Percentiles rank a stretch among this genome's conserved stretches.
Evolutionary conservation across 2,113 vertebrate genomes (phyloP).

Genomic region (Vicugna pacos): DNA sequence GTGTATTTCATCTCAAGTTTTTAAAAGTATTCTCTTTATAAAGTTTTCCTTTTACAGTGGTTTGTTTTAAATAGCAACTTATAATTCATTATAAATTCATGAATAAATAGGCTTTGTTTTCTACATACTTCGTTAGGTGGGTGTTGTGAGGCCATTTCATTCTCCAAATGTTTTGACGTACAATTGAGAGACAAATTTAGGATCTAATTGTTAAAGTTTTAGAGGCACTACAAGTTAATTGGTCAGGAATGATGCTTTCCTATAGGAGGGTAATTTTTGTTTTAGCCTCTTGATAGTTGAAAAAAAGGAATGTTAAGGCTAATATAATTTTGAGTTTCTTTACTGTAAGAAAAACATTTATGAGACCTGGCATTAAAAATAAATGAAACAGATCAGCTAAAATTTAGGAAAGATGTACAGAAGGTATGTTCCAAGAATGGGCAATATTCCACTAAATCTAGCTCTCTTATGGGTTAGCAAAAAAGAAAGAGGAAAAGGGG

Average conservation of each 20-base stretch:
- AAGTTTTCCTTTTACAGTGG: not conserved
- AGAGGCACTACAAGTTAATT: slow-evolving; percentile 2
- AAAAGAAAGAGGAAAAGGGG: not conserved
- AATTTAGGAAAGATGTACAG: not conserved
- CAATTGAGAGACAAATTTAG: slow-evolving; percentile 2
- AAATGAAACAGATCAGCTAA: not conserved
- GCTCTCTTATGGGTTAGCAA: not conserved
- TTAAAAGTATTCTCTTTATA: not conserved
- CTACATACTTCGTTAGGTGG: slow-evolving; percentile 44
- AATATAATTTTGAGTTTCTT: slow-evolving; percentile 32
- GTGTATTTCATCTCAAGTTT: not conserved
- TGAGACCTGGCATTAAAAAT: slow-evolving; percentile 34
- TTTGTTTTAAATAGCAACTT: slow-evolving; percentile 18
- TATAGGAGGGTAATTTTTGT: not conserved
- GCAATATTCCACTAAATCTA: not conserved
- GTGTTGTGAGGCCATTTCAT: slow-evolving; percentile 45
- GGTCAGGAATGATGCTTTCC: not conserved
- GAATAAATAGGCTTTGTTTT: slow-evolving; percentile 44
- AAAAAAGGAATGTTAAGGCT: slow-evolving; percentile 21
- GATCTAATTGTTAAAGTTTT: not conserved
- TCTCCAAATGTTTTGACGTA: slow-evolving; percentile 57
- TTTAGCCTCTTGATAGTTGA: slow-evolving; percentile 2
- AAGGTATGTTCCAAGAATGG: not conserved
- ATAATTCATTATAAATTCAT: slow-evolving; percentile 28
- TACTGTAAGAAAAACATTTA: slow-evolving; percentile 12